A percentile compares a stretch with the other conserved stretches of the same genome.
phyloP scores from a whole-genome alignment of 1,140 invertebrate genomes.

The Gonioctena quinquepunctata region DNA sequence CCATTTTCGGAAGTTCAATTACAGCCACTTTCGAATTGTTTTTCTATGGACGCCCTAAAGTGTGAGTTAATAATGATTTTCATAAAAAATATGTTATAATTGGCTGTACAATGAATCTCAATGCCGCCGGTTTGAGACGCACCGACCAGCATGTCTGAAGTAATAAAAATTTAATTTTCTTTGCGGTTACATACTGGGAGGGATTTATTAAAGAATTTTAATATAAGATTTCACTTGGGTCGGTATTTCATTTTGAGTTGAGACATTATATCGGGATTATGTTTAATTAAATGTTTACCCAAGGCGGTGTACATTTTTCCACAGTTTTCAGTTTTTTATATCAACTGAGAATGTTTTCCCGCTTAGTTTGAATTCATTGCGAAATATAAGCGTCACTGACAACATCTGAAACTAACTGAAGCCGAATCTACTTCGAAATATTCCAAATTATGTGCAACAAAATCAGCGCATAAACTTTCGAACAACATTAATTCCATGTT shows the following conservation, averaged over 20 bases:
- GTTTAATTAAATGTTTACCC: slow-evolving; percentile 7
- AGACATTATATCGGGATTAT: background rate
- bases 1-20: background rate
- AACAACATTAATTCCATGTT: slow-evolving; percentile 3
- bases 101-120: background rate
- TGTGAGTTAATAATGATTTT: background rate
- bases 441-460: too few relatives aligned
- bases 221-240: slow-evolving; percentile 8
- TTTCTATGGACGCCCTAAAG: background rate
- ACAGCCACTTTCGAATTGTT: background rate
- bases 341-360: too few relatives aligned
- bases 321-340: too few relatives aligned
- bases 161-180: slow-evolving; percentile 5
- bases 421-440: too few relatives aligned
- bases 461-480: too few relatives aligned
- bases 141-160: background rate
- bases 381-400: too few relatives aligned
- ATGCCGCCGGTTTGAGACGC: background rate
- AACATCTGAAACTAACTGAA: too few relatives aligned
- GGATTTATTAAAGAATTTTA: slow-evolving; percentile 6
- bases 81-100: background rate
- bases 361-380: too few relatives aligned
- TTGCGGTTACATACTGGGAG: slow-evolving; percentile 6
- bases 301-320: too few relatives aligned
- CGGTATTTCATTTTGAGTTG: background rate